Evolutionary conservation across 2,888 invertebrate species (phyloP).

Genomic region (Psylliodes chrysocephalus): DNA sequence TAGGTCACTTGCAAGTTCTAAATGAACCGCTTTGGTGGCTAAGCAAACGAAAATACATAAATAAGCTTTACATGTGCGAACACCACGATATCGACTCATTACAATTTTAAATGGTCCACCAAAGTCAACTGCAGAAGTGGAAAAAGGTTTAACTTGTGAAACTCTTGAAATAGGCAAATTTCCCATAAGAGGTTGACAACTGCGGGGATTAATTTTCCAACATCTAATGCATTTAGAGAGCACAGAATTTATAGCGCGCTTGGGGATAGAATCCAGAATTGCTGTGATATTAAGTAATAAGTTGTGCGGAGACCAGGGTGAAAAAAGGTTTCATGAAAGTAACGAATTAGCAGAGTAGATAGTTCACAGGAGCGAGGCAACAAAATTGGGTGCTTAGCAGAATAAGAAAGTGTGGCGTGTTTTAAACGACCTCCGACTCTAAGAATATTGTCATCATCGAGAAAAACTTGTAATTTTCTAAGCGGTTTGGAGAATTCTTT

Average conservation of each 20-base stretch:
- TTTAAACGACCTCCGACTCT: conserved; percentile 38
- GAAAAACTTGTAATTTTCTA: conserved; percentile 13
- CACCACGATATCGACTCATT: conserved; percentile 10
- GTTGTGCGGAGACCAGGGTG: background rate
- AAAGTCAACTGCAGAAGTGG: conserved; percentile 1
- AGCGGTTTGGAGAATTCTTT: conserved; percentile 5
- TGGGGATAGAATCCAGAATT: conserved; percentile 24
- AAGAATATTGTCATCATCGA: conserved; percentile 14
- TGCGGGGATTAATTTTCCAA: conserved; percentile 1
- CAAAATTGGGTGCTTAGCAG: conserved; percentile 35
- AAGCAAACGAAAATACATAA: background rate
- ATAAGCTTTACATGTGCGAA: background rate
- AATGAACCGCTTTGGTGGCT: conserved; percentile 1
- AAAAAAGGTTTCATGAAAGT: background rate
- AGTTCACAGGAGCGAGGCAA: conserved; percentile 3
- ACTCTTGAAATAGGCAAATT: background rate
- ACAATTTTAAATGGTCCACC: conserved; percentile 7
- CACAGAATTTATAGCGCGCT: conserved; percentile 1
- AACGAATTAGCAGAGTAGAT: conserved; percentile 3
- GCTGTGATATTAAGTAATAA: conserved; percentile 3
- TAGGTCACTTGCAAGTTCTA: conserved; percentile 5
- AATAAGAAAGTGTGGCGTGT: conserved; percentile 23
- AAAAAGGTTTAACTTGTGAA: conserved; percentile 8
- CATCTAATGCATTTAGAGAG: conserved; percentile 14
- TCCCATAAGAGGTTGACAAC: conserved; percentile 1